phyloP scores from a whole-genome alignment of 1,140 invertebrate species.

The Harpegnathos saltator region DNA sequence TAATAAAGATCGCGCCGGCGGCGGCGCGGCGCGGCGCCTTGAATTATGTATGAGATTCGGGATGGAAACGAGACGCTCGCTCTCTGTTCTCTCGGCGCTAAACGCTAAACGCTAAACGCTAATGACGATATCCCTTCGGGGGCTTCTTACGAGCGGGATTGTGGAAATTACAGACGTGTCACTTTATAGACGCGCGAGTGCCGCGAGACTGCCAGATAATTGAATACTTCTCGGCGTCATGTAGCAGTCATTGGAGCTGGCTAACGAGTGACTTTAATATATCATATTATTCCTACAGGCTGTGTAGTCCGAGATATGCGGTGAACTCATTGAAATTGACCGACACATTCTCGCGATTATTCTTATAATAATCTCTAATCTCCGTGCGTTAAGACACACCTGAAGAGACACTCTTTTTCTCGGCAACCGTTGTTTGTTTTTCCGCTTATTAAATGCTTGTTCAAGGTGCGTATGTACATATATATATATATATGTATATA shows the following conservation, averaged over 20 bases:
- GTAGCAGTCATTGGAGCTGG: not conserved
- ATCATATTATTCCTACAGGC: slow-evolving; percentile 6
- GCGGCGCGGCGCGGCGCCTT: slow-evolving; percentile 65
- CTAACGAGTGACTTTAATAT: slow-evolving; percentile 6
- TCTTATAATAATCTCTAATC: too few species aligned
- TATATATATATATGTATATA: too few species aligned
- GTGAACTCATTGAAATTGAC: too few species aligned
- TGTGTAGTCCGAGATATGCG: too few species aligned
- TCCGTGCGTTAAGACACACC: too few species aligned
- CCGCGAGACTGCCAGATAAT: not conserved
- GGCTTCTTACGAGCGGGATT: slow-evolving; percentile 15
- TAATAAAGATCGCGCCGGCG: slow-evolving; percentile 66
- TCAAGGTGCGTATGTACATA: too few species aligned
- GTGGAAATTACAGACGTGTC: too few species aligned
- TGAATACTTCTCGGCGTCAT: not conserved
- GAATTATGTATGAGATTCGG: slow-evolving; percentile 72
- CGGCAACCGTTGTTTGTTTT: too few species aligned
- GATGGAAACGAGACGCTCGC: slow-evolving; percentile 34
- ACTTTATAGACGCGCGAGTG: slow-evolving; percentile 11
- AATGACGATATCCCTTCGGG: slow-evolving; percentile 60
- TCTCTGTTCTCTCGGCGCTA: slow-evolving; percentile 12
- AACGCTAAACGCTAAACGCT: slow-evolving; percentile 58
- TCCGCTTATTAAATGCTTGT: too few species aligned
- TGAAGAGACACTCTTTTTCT: too few species aligned
- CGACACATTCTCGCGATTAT: too few species aligned